These are phyloP conservation scores for Catharus ustulatus DNA, from an alignment of 2,797 vertebrate genomes.

Conservation along the genomic window DNA sequence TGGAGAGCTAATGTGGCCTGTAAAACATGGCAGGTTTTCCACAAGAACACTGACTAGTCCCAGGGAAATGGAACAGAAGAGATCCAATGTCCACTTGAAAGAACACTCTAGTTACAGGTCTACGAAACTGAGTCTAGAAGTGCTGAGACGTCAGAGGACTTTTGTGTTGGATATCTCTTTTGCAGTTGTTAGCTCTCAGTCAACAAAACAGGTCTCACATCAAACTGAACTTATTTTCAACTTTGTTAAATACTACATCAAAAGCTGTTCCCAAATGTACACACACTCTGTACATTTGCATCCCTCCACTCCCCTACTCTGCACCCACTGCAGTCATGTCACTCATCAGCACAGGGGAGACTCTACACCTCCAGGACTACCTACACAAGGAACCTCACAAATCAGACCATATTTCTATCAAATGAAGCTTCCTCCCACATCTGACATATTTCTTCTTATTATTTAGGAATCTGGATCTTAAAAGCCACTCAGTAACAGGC, in stretches of 20 bases:
- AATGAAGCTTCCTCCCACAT: fast-evolving
- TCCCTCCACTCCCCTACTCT: neutral
- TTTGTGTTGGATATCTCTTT: neutral
- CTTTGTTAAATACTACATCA: neutral
- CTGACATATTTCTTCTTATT: neutral
- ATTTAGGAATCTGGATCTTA: neutral
- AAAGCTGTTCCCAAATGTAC: neutral
- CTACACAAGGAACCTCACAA: neutral
- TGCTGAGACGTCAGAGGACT: neutral
- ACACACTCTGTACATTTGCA: neutral
- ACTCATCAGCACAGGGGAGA: neutral
- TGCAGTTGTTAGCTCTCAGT: neutral
- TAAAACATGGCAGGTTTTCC: neutral
- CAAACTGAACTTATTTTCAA: neutral
- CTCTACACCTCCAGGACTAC: neutral
- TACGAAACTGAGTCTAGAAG: neutral
- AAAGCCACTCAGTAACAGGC: neutral
- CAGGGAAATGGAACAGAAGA: neutral
- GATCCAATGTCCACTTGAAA: fast-evolving
- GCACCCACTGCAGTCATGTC: neutral
- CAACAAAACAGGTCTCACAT: neutral
- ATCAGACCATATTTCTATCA: neutral
- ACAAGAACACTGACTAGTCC: fast-evolving
- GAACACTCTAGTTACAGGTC: neutral
- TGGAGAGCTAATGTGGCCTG: fast-evolving